These are phyloP conservation scores for Tridacna gigas DNA, from an alignment of 2,888 invertebrate genomes.

Conservation along the genomic window DNA sequence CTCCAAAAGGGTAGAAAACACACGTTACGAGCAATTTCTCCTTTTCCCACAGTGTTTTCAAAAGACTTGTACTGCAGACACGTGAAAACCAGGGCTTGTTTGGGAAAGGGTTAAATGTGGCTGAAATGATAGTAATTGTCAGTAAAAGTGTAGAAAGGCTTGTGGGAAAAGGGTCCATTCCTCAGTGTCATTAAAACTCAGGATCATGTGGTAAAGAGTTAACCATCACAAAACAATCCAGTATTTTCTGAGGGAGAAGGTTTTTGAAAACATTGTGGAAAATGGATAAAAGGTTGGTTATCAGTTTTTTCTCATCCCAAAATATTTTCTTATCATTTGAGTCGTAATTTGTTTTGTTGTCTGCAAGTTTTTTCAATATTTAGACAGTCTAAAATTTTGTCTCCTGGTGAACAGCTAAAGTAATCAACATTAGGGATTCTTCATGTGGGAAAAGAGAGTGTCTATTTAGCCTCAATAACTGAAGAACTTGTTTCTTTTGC, in stretches of 20 bases:
- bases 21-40: not conserved
- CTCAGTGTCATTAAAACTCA: not conserved
- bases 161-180: not conserved
- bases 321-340: not conserved
- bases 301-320: not conserved
- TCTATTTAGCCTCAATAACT: slow-evolving; percentile 11
- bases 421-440: not conserved
- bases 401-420: not conserved
- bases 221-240: not conserved
- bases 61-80: too few relatives aligned
- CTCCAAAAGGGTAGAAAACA: not conserved
- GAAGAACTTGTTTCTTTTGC: not conserved
- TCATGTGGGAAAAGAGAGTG: not conserved
- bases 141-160: too few relatives aligned
- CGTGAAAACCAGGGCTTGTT: too few relatives aligned
- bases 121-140: not conserved
- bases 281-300: not conserved
- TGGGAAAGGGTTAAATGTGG: not conserved
- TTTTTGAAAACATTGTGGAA: not conserved
- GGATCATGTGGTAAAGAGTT: not conserved
- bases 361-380: not conserved
- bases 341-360: not conserved
- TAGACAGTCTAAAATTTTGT: not conserved
- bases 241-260: not conserved
- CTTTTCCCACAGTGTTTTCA: slow-evolving; percentile 3